phyloP scores from a whole-genome alignment of 2,888 invertebrate species.

The Tineola bisselliella region DNA sequence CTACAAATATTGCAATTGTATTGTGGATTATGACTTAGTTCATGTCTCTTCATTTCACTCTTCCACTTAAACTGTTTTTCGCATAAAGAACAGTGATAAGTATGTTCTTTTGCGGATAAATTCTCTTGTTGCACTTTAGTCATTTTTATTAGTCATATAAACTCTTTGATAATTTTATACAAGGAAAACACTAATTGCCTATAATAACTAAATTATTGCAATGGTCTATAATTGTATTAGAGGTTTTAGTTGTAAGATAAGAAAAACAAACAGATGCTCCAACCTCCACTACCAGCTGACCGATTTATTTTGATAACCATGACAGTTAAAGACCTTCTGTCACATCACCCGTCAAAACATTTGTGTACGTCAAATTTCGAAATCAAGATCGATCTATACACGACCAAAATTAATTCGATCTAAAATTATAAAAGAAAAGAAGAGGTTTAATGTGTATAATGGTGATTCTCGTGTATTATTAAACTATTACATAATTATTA shows the following conservation, averaged over 20 bases:
- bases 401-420: too few species aligned
- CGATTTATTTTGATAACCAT: background rate
- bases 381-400: too few species aligned
- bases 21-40: constrained; percentile 45
- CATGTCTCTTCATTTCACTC: constrained; percentile 53
- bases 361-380: too few species aligned
- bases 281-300: background rate
- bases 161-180: background rate
- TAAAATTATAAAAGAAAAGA: too few species aligned
- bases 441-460: too few species aligned
- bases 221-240: background rate
- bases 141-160: background rate
- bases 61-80: constrained; percentile 48
- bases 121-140: background rate
- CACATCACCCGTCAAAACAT: too few species aligned
- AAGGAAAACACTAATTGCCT: background rate
- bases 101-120: constrained; percentile 4
- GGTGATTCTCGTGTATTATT: too few species aligned
- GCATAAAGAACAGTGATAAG: constrained; percentile 37
- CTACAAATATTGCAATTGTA: constrained; percentile 48
- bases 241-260: background rate
- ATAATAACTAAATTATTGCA: background rate
- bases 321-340: too few species aligned
- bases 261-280: background rate
- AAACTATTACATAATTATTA: too few species aligned